Percentiles rank a stretch among this genome's conserved stretches.
These are phyloP conservation scores for Gorsachius magnificus DNA, from an alignment of 2,797 vertebrate species.

Conservation along the genomic window DNA sequence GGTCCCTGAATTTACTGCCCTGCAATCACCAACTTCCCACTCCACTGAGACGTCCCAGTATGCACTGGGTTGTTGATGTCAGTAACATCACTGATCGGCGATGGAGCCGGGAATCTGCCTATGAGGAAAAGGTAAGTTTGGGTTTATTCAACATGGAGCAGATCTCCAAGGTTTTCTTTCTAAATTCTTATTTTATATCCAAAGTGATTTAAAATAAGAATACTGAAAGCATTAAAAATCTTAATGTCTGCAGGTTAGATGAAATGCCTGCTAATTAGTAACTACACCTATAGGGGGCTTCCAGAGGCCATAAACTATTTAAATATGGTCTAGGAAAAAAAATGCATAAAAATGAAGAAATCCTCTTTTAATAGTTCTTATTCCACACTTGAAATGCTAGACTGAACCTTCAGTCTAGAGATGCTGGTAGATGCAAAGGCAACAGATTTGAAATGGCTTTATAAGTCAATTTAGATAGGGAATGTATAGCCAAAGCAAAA, in stretches of 20 bases:
- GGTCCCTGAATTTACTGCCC: slow-evolving; percentile 83
- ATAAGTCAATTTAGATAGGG: not conserved
- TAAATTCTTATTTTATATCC: slow-evolving; percentile 79
- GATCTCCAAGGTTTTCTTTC: slow-evolving; percentile 81
- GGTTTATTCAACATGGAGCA: slow-evolving; percentile 81
- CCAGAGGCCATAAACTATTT: slow-evolving; percentile 63
- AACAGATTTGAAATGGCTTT: not conserved
- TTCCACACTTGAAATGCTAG: not conserved
- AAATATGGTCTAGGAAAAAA: not conserved
- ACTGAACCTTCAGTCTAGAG: not conserved
- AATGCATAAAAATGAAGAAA: not conserved
- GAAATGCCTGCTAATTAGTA: slow-evolving; percentile 82
- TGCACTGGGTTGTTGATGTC: slow-evolving; percentile 79
- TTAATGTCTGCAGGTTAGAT: slow-evolving; percentile 74
- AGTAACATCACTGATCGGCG: slow-evolving; percentile 79
- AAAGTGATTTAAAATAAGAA: slow-evolving; percentile 78
- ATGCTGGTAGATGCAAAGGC: not conserved
- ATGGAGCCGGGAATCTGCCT: slow-evolving; percentile 82
- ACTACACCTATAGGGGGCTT: slow-evolving; percentile 64
- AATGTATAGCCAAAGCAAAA: not conserved
- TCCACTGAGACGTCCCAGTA: slow-evolving; percentile 82
- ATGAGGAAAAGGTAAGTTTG: slow-evolving; percentile 85
- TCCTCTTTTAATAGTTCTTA: not conserved
- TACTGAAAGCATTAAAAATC: slow-evolving; percentile 78
- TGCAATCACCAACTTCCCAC: slow-evolving; percentile 82